These are phyloP conservation scores for Neotoxoptera formosana DNA, from an alignment of 1,140 invertebrate genomes.

Conservation along the genomic window DNA sequence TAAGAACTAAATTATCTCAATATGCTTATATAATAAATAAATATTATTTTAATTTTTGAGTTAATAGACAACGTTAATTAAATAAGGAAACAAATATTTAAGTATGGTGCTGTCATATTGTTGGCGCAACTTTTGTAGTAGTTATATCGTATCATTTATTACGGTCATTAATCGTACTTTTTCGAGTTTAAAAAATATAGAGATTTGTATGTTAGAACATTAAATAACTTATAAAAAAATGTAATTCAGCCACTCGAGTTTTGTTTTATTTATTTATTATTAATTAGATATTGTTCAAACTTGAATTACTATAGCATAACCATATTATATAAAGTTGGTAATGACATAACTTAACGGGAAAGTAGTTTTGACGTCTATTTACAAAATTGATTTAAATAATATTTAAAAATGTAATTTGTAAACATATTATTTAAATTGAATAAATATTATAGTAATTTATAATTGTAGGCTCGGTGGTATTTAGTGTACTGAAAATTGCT, in stretches of 20 bases:
- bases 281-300: neutral
- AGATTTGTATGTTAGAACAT: neutral
- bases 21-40: neutral
- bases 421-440: neutral
- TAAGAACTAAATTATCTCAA: neutral
- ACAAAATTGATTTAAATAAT: neutral
- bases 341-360: neutral
- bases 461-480: neutral
- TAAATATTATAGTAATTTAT: neutral
- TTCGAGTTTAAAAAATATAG: neutral
- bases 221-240: no score
- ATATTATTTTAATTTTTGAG: neutral
- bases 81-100: constrained; percentile 3
- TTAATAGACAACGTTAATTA: neutral
- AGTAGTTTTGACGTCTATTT: neutral
- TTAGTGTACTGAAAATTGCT: constrained; percentile 1
- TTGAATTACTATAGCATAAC: neutral
- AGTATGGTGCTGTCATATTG: neutral
- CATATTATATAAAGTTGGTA: neutral
- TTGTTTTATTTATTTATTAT: neutral
- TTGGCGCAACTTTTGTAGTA: neutral
- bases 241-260: neutral
- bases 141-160: neutral
- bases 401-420: neutral
- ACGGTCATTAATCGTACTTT: neutral